Evolutionary conservation across 1,140 invertebrate genomes (phyloP).

Genomic region (Drosophila pseudoobscura): DNA sequence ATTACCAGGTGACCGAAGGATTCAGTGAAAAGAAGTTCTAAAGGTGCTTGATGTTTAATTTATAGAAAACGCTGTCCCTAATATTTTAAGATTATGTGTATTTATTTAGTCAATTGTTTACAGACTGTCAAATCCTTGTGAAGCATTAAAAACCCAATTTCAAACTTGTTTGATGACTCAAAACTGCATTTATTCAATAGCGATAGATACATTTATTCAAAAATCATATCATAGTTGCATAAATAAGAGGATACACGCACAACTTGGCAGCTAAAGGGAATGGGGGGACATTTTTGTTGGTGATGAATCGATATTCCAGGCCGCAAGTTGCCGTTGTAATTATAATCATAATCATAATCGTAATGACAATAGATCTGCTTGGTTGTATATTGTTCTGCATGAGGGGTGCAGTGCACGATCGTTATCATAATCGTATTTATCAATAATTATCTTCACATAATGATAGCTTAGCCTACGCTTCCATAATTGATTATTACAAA

Average conservation of each 20-base stretch:
- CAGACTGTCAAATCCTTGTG: no score
- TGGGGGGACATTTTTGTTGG: neutral
- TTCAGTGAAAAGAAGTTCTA: constrained; percentile 26
- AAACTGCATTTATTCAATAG: constrained; percentile 40
- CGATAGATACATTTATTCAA: constrained; percentile 80
- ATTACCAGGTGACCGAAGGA: constrained; percentile 55
- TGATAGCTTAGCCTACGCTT: constrained; percentile 52
- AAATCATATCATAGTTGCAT: constrained; percentile 75
- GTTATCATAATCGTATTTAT: constrained; percentile 49
- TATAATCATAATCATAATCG: constrained; percentile 54
- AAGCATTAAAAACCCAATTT: neutral
- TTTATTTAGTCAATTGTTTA: no score
- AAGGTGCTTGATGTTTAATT: neutral
- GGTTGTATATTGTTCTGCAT: constrained; percentile 31
- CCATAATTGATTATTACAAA: constrained; percentile 62
- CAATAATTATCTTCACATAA: constrained; percentile 66
- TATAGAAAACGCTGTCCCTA: neutral
- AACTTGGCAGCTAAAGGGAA: constrained; percentile 25
- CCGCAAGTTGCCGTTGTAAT: constrained; percentile 12
- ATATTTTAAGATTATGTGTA: neutral
- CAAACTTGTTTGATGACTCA: neutral
- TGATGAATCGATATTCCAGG: neutral
- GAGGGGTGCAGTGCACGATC: constrained; percentile 36
- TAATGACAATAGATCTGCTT: constrained; percentile 60
- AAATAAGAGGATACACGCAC: constrained; percentile 67